Percentiles rank a stretch among this genome's conserved stretches.
Evolutionary conservation across 2,797 vertebrate species (phyloP).

Genomic region (Sebastes vulpes): DNA sequence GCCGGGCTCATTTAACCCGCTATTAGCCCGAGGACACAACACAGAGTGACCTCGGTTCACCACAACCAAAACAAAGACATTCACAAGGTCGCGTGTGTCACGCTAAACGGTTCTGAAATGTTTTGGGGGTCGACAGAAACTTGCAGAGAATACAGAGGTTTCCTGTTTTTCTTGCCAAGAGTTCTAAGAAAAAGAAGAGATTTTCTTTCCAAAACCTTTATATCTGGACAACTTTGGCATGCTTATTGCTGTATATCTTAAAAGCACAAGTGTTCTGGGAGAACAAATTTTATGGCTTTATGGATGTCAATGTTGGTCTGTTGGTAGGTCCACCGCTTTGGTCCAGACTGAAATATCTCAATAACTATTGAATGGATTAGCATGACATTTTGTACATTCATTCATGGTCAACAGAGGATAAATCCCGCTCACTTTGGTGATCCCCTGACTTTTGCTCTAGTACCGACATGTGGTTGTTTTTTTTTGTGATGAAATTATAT

Average conservation of each 20-base stretch:
- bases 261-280: neutral
- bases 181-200: neutral
- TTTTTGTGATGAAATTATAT: too few relatives aligned
- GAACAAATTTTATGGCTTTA: neutral
- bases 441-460: neutral
- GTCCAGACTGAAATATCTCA: neutral
- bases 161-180: conserved; percentile 32
- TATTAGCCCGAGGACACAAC: conserved; percentile 51
- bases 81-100: conserved; percentile 67
- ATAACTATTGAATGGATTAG: neutral
- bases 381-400: neutral
- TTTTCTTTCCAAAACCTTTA: neutral
- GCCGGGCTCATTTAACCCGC: conserved; percentile 47
- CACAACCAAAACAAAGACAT: conserved; percentile 70
- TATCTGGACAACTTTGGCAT: neutral
- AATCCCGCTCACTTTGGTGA: neutral
- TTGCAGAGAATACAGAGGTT: conserved; percentile 2
- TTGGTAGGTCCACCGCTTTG: neutral
- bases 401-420: neutral
- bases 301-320: neutral
- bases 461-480: neutral
- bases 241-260: neutral
- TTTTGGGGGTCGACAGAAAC: conserved; percentile 31
- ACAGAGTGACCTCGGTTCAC: conserved; percentile 53
- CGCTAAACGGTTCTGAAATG: conserved; percentile 63